These are phyloP conservation scores for Siniperca obscura DNA, from an alignment of 2,797 vertebrate species.

Conservation along the genomic window DNA sequence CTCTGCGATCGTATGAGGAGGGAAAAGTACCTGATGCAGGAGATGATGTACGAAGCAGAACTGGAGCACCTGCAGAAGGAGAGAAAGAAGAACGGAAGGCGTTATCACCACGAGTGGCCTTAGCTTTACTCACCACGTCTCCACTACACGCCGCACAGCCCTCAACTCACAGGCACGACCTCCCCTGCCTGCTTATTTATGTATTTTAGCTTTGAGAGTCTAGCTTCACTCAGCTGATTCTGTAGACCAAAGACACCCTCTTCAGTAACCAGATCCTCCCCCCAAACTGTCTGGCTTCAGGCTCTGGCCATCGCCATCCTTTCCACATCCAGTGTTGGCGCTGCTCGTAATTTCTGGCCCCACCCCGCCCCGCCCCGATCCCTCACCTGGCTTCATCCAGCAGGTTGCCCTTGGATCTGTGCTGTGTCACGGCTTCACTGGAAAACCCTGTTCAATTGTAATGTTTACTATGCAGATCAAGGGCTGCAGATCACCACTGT, in stretches of 20 bases:
- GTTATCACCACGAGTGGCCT: conserved; percentile 99
- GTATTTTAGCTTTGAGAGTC: conserved; percentile 74
- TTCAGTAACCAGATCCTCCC: conserved; percentile 32
- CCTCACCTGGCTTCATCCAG: conserved; percentile 68
- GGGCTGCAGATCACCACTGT: conserved; percentile 84
- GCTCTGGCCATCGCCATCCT: conserved; percentile 59
- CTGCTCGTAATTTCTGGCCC: conserved; percentile 32
- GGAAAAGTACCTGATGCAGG: conserved; percentile 98
- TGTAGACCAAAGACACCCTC: conserved; percentile 82
- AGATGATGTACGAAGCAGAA: conserved; percentile 99
- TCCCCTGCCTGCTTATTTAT: conserved; percentile 52
- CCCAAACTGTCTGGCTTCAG: conserved; percentile 40
- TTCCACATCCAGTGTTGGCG: conserved; percentile 37
- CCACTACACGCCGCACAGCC: conserved; percentile 39
- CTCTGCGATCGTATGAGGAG: conserved; percentile 96
- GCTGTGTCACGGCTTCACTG: conserved; percentile 78
- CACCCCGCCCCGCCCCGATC: not conserved
- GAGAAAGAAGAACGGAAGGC: conserved; percentile 94
- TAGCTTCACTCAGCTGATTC: conserved; percentile 79
- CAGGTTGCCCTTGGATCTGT: conserved; percentile 77
- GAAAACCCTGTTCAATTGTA: conserved; percentile 84
- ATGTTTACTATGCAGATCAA: conserved; percentile 94
- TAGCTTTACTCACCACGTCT: conserved; percentile 78
- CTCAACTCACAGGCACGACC: conserved; percentile 53
- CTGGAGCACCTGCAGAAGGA: conserved; percentile 97